Conservation (phyloP, 2,797 vertebrate species). For the Lophura swinhoii region DNA sequence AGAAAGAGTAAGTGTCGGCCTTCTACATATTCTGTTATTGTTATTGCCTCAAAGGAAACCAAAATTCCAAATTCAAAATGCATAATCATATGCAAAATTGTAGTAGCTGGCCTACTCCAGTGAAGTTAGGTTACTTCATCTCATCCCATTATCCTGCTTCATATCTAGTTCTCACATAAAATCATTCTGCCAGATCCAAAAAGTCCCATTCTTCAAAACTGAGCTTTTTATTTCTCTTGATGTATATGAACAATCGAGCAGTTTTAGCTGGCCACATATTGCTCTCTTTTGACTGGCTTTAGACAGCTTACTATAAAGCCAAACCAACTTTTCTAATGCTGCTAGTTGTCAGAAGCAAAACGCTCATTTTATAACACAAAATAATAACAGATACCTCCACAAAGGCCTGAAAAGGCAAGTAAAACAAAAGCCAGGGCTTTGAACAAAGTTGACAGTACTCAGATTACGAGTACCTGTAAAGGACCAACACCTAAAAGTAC, state of each 20-base stretch:
- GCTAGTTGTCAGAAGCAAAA: not conserved
- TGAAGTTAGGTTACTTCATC: slow-evolving; percentile 22
- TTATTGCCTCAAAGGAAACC: slow-evolving; percentile 23
- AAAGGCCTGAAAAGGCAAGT: not conserved
- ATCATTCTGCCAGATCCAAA: slow-evolving; percentile 8
- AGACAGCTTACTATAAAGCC: not conserved
- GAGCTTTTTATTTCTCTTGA: not conserved
- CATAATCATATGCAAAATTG: slow-evolving; percentile 38
- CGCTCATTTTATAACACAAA: not conserved
- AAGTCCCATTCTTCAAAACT: slow-evolving; percentile 21
- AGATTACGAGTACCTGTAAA: not conserved
- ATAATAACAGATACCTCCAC: not conserved
- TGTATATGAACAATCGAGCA: not conserved
- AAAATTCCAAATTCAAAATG: not conserved
- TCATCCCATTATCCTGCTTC: slow-evolving; percentile 18
- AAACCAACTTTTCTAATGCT: not conserved
- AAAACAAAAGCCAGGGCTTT: not conserved
- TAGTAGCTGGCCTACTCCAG: slow-evolving; percentile 36
- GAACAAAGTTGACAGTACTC: not conserved
- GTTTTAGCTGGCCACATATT: not conserved
- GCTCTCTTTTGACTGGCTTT: not conserved
- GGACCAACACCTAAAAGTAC: not conserved
- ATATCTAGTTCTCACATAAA: not conserved
- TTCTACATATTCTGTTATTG: not conserved
- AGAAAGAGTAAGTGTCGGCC: not conserved